These are phyloP conservation scores for Sarcophaga subvicina DNA, from an alignment of 2,888 invertebrate genomes.

Conservation along the genomic window DNA sequence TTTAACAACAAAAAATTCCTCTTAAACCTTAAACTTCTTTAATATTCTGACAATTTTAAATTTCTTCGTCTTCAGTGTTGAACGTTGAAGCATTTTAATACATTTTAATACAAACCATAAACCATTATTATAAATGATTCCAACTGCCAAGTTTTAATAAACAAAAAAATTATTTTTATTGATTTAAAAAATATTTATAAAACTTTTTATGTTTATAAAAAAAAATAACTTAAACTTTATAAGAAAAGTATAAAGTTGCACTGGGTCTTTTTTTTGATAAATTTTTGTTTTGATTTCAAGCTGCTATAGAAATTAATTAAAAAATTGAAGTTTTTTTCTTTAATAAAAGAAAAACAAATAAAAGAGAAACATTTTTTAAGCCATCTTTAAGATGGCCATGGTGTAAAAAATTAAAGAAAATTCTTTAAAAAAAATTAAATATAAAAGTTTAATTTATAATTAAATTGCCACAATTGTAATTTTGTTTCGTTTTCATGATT, in stretches of 20 bases:
- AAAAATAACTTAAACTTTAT: slow-evolving; percentile 62
- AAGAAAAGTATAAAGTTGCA: slow-evolving; percentile 66
- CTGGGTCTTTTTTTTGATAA: slow-evolving; percentile 43
- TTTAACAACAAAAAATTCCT: too few species aligned
- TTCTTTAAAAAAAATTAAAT: slow-evolving; percentile 72
- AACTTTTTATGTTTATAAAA: slow-evolving; percentile 64
- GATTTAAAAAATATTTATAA: slow-evolving; percentile 56
- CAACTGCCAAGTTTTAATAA: slow-evolving; percentile 48
- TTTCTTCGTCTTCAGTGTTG: too few species aligned
- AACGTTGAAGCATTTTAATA: not conserved
- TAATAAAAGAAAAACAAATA: slow-evolving; percentile 52
- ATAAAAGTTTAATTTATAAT: slow-evolving; percentile 74
- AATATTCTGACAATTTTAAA: too few species aligned
- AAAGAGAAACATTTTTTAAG: not conserved
- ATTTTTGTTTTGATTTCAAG: not conserved
- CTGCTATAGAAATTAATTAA: slow-evolving; percentile 34
- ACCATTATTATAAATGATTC: not conserved
- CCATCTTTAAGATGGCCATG: slow-evolving; percentile 73
- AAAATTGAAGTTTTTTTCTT: not conserved
- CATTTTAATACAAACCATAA: slow-evolving; percentile 8
- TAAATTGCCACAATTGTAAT: slow-evolving; percentile 78
- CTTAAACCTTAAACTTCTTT: too few species aligned
- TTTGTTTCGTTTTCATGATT: slow-evolving; percentile 44
- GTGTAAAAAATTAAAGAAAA: slow-evolving; percentile 43
- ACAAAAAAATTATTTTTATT: slow-evolving; percentile 64